Base-by-base conservation (phyloP, 23 tunicate genomes). In the Ascidia mentula region DNA sequence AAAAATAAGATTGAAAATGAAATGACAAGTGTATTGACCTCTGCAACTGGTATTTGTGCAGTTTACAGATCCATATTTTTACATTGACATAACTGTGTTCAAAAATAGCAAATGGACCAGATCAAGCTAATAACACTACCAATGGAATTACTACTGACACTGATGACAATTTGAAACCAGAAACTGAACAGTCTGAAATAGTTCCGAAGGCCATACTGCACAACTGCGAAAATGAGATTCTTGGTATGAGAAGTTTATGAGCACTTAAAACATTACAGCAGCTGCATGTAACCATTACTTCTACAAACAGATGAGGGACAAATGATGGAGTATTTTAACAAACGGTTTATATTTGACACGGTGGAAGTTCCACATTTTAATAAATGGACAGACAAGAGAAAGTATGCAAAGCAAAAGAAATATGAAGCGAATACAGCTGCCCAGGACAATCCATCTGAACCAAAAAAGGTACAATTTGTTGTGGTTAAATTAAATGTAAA, bases 351-450 rank as follows among this genome's bases (percentile, higher is more conserved):
- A 36, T 83, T 89, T 79, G 88, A 79, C 36, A 83, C 85, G 1
- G n/a, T 40, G 20, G 34, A 84, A 84, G 79, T 89, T 46, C 95
- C 95, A 24, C 85, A 59, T 20, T 89, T 89, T 74, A 53, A 83
- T 13, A 84, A 75, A 28, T 89, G 95, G 95, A 37, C 87, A 0
- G 85, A 89, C 34, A 78, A 80, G 59, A 81, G 95, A 28, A 72
- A 73, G 72, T 89, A 53, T 37, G 70, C 40, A 31, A 72, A 65
- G 22, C 79, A 79, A 31, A 38, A 45, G 72, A 59, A 74, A 74
- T 20, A 40, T 20, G 87, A 89, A 75, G 72, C 34, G 20, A 77
- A 36, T 4, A 46, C 18, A 37, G 28, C 37, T 2, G 9, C 1
- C 18, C 53, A 37, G 30, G 40, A 77, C 18, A n/a, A 8, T 22